A percentile compares a stretch with the other conserved stretches of the same genome.
These are phyloP conservation scores for Xyrauchen texanus DNA, from an alignment of 2,113 vertebrate genomes.

Conservation along the genomic window DNA sequence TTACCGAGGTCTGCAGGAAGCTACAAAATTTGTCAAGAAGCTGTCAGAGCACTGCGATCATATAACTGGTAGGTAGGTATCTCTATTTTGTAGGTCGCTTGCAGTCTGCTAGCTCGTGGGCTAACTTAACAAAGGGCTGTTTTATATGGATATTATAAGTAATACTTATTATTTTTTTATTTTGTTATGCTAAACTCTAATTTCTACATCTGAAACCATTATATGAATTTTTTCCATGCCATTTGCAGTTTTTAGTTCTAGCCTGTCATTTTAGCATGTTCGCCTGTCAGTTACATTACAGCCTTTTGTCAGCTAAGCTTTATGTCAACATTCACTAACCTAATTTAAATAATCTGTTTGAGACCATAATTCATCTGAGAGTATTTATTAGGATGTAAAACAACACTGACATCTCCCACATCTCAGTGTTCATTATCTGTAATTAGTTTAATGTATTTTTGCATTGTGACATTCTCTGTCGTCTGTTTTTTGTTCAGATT, in stretches of 20 bases:
- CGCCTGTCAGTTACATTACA: slow-evolving; percentile 26
- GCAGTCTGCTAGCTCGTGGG: not conserved
- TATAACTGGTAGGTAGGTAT: not conserved
- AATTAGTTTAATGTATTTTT: not conserved
- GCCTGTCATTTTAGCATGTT: not conserved
- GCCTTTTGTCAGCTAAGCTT: not conserved
- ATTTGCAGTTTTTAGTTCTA: not conserved
- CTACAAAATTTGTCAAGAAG: not conserved
- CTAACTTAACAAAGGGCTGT: slow-evolving; percentile 11
- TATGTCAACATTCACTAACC: not conserved
- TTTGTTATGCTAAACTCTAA: not conserved
- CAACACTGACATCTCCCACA: not conserved
- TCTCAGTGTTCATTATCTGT: not conserved
- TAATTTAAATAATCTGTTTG: not conserved
- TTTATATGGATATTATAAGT: not conserved
- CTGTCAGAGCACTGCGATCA: slow-evolving; percentile 27
- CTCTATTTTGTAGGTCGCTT: slow-evolving; percentile 5
- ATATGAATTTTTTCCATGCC: not conserved
- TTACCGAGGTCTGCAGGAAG: not conserved
- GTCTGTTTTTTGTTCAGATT: too few species aligned
- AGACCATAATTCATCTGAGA: not conserved
- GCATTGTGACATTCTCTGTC: not conserved
- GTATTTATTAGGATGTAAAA: too few species aligned
- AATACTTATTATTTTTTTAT: not conserved
- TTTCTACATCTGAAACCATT: not conserved